phyloP scores from a whole-genome alignment of 2,888 invertebrate species.

The Altica lythri region DNA sequence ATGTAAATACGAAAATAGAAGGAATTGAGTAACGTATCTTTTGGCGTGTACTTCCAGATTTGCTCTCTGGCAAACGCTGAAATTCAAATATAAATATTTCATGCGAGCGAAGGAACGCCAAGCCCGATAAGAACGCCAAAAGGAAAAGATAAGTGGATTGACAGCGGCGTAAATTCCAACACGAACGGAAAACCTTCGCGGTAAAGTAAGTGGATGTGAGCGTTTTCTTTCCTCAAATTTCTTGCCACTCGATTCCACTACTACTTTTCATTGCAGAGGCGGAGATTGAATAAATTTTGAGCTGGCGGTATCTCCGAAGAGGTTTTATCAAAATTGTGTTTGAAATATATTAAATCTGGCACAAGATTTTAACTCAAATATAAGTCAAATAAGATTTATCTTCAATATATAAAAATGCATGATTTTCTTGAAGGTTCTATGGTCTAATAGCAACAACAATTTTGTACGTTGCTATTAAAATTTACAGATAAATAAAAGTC shows the following conservation, averaged over 20 bases:
- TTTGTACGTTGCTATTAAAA: too few relatives aligned
- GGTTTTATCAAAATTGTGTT: too few relatives aligned
- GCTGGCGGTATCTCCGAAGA: not conserved
- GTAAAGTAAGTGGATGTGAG: conserved; percentile 50
- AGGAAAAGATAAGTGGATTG: conserved; percentile 38
- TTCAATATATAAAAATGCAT: too few relatives aligned
- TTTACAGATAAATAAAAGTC: too few relatives aligned
- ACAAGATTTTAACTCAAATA: too few relatives aligned
- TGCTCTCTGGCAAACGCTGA: conserved; percentile 35
- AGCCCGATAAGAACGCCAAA: conserved; percentile 35
- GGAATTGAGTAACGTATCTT: conserved; percentile 22
- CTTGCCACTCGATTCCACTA: conserved; percentile 15
- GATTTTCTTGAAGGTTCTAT: too few relatives aligned
- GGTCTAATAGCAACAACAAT: too few relatives aligned
- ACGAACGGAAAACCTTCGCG: conserved; percentile 40
- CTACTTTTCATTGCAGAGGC: conserved; percentile 6
- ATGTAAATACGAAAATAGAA: conserved; percentile 23
- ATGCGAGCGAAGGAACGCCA: conserved; percentile 33
- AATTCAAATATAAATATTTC: conserved; percentile 45
- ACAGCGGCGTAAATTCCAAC: conserved; percentile 38
- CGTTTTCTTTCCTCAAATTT: conserved; percentile 38
- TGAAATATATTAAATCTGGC: too few relatives aligned
- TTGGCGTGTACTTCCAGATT: conserved; percentile 27
- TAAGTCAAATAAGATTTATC: too few relatives aligned
- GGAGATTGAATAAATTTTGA: conserved; percentile 17